Evolutionary conservation across 2,797 vertebrate genomes (phyloP).

Genomic region (Synaphobranchus kaupii): DNA sequence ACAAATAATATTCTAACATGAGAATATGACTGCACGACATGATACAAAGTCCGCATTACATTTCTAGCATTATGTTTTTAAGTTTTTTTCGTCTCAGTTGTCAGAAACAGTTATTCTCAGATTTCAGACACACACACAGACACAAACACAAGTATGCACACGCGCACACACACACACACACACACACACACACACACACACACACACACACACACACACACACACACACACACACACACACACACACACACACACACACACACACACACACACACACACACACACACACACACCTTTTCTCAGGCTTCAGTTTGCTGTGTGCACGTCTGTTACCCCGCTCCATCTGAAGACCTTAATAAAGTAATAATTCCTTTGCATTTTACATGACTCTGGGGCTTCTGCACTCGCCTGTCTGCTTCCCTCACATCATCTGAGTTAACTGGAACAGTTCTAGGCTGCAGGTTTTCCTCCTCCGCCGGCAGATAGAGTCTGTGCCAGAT

Average conservation of each 20-base stretch:
- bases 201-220: background rate
- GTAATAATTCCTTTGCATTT: slow-evolving; percentile 90
- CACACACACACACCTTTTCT: background rate
- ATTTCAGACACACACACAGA: background rate
- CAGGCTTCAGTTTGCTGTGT: slow-evolving; percentile 29
- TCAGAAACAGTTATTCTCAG: background rate
- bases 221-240: too few species aligned
- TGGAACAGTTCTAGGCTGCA: slow-evolving; percentile 82
- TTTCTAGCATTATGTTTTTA: background rate
- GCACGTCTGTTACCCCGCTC: slow-evolving; percentile 43
- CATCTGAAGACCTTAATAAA: slow-evolving; percentile 77
- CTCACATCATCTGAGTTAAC: slow-evolving; percentile 88
- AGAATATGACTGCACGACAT: background rate
- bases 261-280: too few species aligned
- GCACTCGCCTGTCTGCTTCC: slow-evolving; percentile 91
- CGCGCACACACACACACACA: background rate
- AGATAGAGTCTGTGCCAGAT: slow-evolving; percentile 15
- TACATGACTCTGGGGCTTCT: slow-evolving; percentile 90
- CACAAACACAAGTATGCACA: background rate
- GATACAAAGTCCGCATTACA: background rate
- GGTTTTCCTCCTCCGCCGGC: slow-evolving; percentile 66
- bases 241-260: too few species aligned
- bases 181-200: background rate
- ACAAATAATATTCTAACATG: background rate
- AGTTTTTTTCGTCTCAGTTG: background rate